These are phyloP conservation scores for Chaetura pelagica DNA, from an alignment of 2,113 vertebrate genomes.

Conservation along the genomic window DNA sequence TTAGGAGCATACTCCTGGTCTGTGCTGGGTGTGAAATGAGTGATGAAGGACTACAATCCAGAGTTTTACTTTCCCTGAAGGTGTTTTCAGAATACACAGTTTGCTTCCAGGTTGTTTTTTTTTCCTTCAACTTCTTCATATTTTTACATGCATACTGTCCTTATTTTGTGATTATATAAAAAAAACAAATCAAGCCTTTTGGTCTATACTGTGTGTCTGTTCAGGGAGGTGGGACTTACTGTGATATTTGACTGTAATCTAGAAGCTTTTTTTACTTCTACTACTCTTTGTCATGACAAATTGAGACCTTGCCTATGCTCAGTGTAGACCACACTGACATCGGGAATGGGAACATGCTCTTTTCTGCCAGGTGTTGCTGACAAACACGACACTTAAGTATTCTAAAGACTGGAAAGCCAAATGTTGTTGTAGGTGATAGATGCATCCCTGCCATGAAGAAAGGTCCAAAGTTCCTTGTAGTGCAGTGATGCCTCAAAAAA, in stretches of 20 bases:
- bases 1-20: background rate
- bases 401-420: rapidly evolving
- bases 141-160: background rate
- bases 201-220: background rate
- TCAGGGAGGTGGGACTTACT: background rate
- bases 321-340: background rate
- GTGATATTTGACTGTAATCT: background rate
- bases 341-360: background rate
- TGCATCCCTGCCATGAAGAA: background rate
- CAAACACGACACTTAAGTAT: background rate
- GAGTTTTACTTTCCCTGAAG: background rate
- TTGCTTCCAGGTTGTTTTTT: background rate
- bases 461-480: background rate
- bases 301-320: background rate
- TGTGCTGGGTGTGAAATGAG: background rate
- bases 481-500: background rate
- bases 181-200: background rate
- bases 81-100: background rate
- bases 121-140: background rate
- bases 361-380: background rate
- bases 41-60: background rate
- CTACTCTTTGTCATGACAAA: background rate
- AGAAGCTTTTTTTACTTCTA: background rate
- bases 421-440: background rate
- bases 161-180: background rate